These are phyloP conservation scores for Dolichomitus sp. DNA, from an alignment of 2,888 invertebrate genomes.

Conservation along the genomic window DNA sequence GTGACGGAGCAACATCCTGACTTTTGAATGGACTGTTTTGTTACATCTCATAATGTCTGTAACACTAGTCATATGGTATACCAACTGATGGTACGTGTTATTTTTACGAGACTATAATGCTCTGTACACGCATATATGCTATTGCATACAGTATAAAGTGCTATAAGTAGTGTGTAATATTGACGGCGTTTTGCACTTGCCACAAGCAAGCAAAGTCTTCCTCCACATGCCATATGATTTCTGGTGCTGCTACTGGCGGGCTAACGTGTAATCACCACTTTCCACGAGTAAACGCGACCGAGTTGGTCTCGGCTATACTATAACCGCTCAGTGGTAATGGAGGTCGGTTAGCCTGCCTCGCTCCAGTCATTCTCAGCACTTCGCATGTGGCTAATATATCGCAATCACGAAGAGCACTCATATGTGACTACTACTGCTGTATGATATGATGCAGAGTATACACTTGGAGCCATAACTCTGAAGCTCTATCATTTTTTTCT, in stretches of 20 bases:
- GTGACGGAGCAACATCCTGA: constrained; percentile 43
- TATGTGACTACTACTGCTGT: background rate
- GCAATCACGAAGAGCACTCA: constrained; percentile 38
- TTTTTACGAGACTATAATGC: constrained; percentile 45
- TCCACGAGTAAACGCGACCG: constrained; percentile 50
- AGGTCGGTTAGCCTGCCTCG: constrained; percentile 40
- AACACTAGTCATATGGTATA: background rate
- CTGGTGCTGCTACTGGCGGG: background rate
- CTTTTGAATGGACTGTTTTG: constrained; percentile 48
- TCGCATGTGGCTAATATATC: constrained; percentile 48
- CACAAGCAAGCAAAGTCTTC: constrained; percentile 14
- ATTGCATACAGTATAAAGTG: constrained; percentile 41
- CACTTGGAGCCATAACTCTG: background rate
- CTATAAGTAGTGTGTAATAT: constrained; percentile 30
- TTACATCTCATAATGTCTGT: constrained; percentile 24
- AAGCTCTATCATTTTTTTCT: background rate
- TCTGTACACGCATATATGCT: constrained; percentile 35
- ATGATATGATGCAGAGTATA: background rate
- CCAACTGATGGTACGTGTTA: background rate
- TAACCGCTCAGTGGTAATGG: constrained; percentile 23
- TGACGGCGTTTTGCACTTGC: constrained; percentile 20
- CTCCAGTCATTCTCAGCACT: constrained; percentile 30
- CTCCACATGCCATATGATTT: background rate
- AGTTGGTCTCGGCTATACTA: constrained; percentile 27
- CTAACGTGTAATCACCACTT: constrained; percentile 57